Conservation (phyloP, 2,113 vertebrate genomes). For the Pelodiscus sinensis region DNA sequence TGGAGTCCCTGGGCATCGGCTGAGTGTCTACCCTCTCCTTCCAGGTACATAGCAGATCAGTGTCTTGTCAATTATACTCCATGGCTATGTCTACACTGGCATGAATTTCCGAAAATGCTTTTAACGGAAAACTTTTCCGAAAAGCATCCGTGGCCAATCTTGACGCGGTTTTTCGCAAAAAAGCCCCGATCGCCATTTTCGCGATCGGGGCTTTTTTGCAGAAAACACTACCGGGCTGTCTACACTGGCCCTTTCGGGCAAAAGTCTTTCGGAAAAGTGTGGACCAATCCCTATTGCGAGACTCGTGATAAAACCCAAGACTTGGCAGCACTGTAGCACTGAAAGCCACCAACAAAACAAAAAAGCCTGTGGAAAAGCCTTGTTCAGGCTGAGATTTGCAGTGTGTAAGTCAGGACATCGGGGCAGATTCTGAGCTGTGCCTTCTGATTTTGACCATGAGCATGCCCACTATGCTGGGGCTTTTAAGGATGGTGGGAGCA, state of each 20-base stretch:
- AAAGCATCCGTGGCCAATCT: too few relatives aligned
- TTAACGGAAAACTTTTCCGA: too few relatives aligned
- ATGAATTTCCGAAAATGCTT: too few relatives aligned
- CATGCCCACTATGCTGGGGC: too few relatives aligned
- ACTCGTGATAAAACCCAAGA: background rate
- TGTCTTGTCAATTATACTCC: background rate
- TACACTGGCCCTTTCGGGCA: too few relatives aligned
- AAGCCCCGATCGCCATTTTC: too few relatives aligned
- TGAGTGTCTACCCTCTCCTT: constrained; percentile 87
- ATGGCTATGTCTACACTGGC: too few relatives aligned
- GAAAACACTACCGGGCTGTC: too few relatives aligned
- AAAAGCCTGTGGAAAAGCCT: background rate
- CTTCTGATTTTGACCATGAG: background rate
- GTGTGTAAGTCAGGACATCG: background rate
- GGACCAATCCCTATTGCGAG: too few relatives aligned
- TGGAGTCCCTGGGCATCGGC: constrained; percentile 79
- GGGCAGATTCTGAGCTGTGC: background rate
- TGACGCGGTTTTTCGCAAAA: too few relatives aligned
- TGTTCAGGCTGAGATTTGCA: background rate
- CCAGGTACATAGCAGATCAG: constrained; percentile 83
- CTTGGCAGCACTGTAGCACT: background rate
- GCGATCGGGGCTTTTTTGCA: too few relatives aligned
- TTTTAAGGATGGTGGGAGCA: background rate
- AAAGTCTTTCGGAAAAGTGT: too few relatives aligned
- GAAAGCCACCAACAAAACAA: background rate